phyloP scores from a whole-genome alignment of 1,140 invertebrate species.

The Conus ventricosus region DNA sequence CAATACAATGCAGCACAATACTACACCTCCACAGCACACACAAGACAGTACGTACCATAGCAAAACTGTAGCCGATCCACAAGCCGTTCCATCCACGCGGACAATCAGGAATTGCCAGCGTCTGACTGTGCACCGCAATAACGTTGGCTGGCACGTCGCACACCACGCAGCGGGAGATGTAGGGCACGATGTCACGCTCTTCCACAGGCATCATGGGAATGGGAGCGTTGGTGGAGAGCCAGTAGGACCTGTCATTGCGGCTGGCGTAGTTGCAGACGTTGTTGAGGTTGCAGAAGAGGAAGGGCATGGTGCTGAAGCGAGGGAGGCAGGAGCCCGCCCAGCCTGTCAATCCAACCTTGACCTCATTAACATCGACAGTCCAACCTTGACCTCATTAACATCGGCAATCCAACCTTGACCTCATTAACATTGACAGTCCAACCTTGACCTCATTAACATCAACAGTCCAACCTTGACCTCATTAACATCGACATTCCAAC shows the following conservation, averaged over 20 bases:
- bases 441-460: background rate
- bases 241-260: slow-evolving; percentile 96
- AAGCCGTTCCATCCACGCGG: slow-evolving; percentile 92
- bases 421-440: too few species aligned
- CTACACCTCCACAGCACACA: background rate
- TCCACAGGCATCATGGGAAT: slow-evolving; percentile 92
- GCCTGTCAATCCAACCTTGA: slow-evolving; percentile 68
- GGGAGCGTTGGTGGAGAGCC: slow-evolving; percentile 92
- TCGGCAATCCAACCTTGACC: too few species aligned
- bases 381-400: too few species aligned
- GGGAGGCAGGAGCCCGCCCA: slow-evolving; percentile 91
- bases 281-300: slow-evolving; percentile 96
- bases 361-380: too few species aligned
- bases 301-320: slow-evolving; percentile 98
- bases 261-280: slow-evolving; percentile 98
- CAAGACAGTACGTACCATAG: slow-evolving; percentile 84
- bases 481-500: too few species aligned
- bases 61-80: slow-evolving; percentile 98
- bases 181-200: slow-evolving; percentile 86
- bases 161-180: slow-evolving; percentile 93
- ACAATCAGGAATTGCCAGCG: slow-evolving; percentile 89
- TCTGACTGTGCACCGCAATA: slow-evolving; percentile 88
- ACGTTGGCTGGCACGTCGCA: slow-evolving; percentile 93
- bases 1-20: too few species aligned
- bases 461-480: too few species aligned